Percentiles rank a stretch among this genome's conserved stretches.
phyloP scores from a whole-genome alignment of 1,140 invertebrate genomes.

The Periplaneta americana region DNA sequence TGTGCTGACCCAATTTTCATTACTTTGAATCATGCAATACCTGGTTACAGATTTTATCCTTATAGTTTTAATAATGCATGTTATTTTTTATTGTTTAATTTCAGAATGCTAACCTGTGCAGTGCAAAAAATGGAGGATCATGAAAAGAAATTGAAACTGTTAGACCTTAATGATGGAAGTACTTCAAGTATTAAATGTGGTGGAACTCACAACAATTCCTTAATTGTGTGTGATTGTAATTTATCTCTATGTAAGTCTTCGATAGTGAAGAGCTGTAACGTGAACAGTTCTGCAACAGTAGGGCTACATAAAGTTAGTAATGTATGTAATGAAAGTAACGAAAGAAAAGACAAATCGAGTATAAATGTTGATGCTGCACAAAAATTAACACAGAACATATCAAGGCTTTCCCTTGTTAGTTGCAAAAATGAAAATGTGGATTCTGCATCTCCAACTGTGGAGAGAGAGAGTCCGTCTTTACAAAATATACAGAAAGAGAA shows the following conservation, averaged over 20 bases:
- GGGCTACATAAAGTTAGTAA: background rate
- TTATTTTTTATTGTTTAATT: too few relatives aligned
- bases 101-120: too few relatives aligned
- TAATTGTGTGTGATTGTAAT: background rate
- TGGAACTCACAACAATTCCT: background rate
- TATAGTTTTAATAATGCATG: too few relatives aligned
- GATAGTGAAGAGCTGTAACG: background rate
- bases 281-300: too few relatives aligned
- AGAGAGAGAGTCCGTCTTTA: background rate
- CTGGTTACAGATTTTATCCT: too few relatives aligned
- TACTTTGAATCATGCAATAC: too few relatives aligned
- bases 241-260: background rate
- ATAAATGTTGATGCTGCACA: background rate
- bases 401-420: background rate
- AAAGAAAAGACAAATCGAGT: background rate
- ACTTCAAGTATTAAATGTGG: background rate
- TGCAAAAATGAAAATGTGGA: background rate
- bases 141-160: conserved; percentile 23
- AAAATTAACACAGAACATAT: background rate
- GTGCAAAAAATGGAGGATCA: conserved; percentile 26
- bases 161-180: conserved; percentile 1
- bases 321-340: background rate
- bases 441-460: background rate
- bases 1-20: too few relatives aligned
- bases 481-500: background rate